A percentile compares a stretch with the other conserved stretches of the same genome.
phyloP scores from a whole-genome alignment of 2,113 vertebrate species.

The Tympanuchus pallidicinctus region DNA sequence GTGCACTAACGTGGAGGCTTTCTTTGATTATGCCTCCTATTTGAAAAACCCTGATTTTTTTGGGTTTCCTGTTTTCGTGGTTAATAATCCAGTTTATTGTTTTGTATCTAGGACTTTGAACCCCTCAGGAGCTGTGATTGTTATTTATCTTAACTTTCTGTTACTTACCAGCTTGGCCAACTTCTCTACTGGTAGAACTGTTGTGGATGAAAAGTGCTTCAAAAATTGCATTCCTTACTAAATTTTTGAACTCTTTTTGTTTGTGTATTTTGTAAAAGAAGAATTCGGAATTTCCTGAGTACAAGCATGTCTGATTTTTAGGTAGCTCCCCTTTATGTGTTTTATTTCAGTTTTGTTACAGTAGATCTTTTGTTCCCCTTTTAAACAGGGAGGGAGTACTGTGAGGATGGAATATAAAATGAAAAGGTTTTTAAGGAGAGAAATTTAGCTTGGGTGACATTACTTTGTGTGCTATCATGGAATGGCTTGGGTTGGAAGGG shows the following conservation, averaged over 20 bases:
- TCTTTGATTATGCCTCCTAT: background rate
- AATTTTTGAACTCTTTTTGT: background rate
- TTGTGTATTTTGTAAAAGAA: background rate
- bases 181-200: background rate
- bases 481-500: no score
- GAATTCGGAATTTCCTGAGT: background rate
- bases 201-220: background rate
- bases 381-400: background rate
- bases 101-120: accelerated
- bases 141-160: background rate
- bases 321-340: background rate
- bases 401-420: background rate
- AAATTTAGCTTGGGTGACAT: background rate
- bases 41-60: background rate
- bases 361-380: background rate
- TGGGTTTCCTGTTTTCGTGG: background rate
- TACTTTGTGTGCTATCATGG: background rate
- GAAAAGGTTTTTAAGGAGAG: background rate
- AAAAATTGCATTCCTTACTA: background rate
- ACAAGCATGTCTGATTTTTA: background rate
- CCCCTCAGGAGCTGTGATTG: background rate
- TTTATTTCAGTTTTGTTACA: background rate
- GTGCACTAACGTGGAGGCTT: background rate
- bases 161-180: background rate
- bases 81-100: background rate